Base-by-base conservation (phyloP, 2,888 invertebrate species). In the Synanthedon myopaeformis region DNA sequence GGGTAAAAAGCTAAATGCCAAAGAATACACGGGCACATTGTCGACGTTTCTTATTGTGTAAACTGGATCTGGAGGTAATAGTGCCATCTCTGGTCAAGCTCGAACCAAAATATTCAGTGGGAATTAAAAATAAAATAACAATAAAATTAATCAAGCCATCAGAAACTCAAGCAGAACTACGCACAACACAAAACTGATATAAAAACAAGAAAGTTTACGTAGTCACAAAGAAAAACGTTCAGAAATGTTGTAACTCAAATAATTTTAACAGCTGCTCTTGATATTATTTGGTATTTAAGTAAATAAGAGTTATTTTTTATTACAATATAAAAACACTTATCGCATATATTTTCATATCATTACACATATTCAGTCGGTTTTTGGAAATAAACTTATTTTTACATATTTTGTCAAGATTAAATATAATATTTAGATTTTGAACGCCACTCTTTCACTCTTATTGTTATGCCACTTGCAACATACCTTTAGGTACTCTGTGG, bases 1-100 rank as follows among this genome's bases (percentile, higher is more conserved):
- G 60, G 82, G 82, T 65, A 87, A 76, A 74, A 86, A 88, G 72
- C 92, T 91, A 70, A 94, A 94, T 64, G 91, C 90, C 63, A 94
- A 70, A 62, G 92, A 91, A 72, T 93, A 92, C 48, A 94, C 90
- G 57, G 91, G 90, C 55, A 90, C 91, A 89, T 93, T 93, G 62
- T 92, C 91, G 49, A 89, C 82, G 58, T 91, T 90, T 65, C 92
- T 90, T 61, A 94, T 89, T 54, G 91, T 89, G 76, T 91, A 94
- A 65, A 92, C 90, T 56, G 94, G 94, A 82, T 94, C 94, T 53
- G 93, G 93, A 60, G 94, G 93, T 82, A 92, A 82, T 66, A 93
- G 89, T 72, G 93, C 92, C 93, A 92, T 93, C 62, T 72, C 69
- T 74, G 82, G 80, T 82, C 82, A 85, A 86, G 82, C 84, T 81